Percentiles rank a stretch among this genome's conserved stretches.
phyloP scores from a whole-genome alignment of 2,888 invertebrate genomes.

The Parnassius mnemosyne region DNA sequence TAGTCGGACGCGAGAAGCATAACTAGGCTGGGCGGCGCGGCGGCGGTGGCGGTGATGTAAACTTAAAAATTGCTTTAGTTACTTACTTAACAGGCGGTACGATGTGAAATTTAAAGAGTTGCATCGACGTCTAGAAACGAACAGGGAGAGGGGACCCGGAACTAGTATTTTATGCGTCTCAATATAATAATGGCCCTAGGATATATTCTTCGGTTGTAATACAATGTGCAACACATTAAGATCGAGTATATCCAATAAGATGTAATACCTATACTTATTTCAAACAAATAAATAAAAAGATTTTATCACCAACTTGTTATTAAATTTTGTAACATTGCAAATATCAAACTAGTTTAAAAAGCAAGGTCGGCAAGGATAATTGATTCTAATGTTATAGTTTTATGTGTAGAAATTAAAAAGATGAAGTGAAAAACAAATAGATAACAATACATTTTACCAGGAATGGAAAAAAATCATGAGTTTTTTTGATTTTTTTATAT shows the following conservation, averaged over 20 bases:
- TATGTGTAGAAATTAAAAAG: no score
- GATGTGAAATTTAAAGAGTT: slow-evolving; percentile 70
- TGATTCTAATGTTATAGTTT: not conserved
- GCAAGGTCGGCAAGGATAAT: slow-evolving; percentile 64
- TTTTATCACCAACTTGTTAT: no score
- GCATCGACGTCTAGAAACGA: slow-evolving; percentile 53
- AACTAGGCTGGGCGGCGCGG: slow-evolving; percentile 73
- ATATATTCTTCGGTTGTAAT: no score
- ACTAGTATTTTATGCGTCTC: slow-evolving; percentile 36
- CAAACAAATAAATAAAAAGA: no score
- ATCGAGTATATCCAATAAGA: no score
- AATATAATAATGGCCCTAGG: no score
- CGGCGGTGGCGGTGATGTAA: slow-evolving; percentile 68
- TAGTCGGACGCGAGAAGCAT: slow-evolving; percentile 78
- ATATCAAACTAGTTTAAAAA: slow-evolving; percentile 67
- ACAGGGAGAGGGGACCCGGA: slow-evolving; percentile 63
- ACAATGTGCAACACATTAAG: no score
- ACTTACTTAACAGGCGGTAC: slow-evolving; percentile 69
- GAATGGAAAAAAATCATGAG: no score
- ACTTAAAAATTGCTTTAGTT: slow-evolving; percentile 79
- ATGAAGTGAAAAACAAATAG: no score
- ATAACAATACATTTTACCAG: no score
- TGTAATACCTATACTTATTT: no score
- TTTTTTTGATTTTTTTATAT: no score
- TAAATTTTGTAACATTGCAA: slow-evolving; percentile 33